These are phyloP conservation scores for Varanus komodoensis DNA, from an alignment of 2,113 vertebrate genomes.

Conservation along the genomic window DNA sequence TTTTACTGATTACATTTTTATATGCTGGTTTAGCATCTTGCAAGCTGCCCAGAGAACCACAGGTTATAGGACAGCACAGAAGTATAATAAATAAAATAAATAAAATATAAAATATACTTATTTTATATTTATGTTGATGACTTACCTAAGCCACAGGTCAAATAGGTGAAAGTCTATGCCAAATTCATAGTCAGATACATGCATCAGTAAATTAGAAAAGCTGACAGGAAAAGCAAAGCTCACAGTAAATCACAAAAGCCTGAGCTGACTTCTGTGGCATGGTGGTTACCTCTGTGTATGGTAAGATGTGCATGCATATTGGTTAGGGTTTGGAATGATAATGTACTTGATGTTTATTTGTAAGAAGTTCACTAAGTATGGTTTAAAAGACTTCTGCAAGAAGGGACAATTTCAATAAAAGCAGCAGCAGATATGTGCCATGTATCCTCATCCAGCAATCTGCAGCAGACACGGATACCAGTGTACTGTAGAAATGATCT, in stretches of 20 bases:
- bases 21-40: too few relatives aligned
- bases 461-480: background rate
- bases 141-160: background rate
- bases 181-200: background rate
- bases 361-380: conserved; percentile 6
- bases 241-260: background rate
- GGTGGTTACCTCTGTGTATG: background rate
- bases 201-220: background rate
- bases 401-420: background rate
- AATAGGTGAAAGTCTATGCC: background rate
- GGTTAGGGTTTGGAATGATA: background rate
- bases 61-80: too few relatives aligned
- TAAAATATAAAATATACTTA: too few relatives aligned
- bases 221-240: background rate
- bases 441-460: background rate
- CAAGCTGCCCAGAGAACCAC: too few relatives aligned
- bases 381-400: conserved; percentile 23
- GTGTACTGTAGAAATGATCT: background rate
- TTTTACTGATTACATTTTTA: too few relatives aligned
- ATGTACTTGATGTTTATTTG: background rate
- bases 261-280: too few relatives aligned
- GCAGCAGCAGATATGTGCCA: background rate
- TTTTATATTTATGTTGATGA: too few relatives aligned
- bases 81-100: too few relatives aligned
- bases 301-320: background rate